Conservation (phyloP, 1,140 invertebrate species). For the Centruroides vittatus region DNA sequence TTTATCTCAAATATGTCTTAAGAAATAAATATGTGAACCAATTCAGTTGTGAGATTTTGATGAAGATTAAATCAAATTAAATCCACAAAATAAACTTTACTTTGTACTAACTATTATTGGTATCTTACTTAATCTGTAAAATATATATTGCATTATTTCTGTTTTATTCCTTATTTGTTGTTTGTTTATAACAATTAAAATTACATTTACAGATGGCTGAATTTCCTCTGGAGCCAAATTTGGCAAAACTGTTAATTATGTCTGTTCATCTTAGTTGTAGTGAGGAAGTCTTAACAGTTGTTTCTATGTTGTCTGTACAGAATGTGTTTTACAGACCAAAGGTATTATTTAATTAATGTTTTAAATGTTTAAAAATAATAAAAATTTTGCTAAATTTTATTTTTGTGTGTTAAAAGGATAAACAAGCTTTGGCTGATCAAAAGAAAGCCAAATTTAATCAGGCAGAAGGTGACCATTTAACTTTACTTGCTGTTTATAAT, state of each 20-base stretch:
- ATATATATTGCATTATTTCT: too few relatives aligned
- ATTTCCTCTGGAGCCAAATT: conserved; percentile 94
- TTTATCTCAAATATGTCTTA: too few relatives aligned
- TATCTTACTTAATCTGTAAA: too few relatives aligned
- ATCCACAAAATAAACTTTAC: too few relatives aligned
- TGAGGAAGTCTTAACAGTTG: conserved; percentile 95
- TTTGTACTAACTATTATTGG: too few relatives aligned
- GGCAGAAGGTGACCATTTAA: conserved; percentile 94
- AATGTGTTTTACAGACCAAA: conserved; percentile 90
- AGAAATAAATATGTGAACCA: too few relatives aligned
- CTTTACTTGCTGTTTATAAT: conserved; percentile 95
- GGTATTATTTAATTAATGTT: conserved; percentile 13
- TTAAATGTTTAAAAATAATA: not conserved
- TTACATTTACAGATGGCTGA: conserved; percentile 78
- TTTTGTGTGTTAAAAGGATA: conserved; percentile 54
- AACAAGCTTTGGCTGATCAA: conserved; percentile 94
- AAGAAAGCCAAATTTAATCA: conserved; percentile 99
- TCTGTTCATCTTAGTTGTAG: conserved; percentile 96
- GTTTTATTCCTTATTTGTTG: too few relatives aligned
- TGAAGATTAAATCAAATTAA: too few relatives aligned
- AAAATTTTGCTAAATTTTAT: not conserved
- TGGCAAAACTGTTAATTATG: conserved; percentile 99
- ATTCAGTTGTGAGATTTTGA: too few relatives aligned
- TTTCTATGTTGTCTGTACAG: conserved; percentile 97
- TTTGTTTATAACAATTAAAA: not conserved